phyloP scores from a whole-genome alignment of 1,140 invertebrate species.

The Ceratosolen fusciceps region DNA sequence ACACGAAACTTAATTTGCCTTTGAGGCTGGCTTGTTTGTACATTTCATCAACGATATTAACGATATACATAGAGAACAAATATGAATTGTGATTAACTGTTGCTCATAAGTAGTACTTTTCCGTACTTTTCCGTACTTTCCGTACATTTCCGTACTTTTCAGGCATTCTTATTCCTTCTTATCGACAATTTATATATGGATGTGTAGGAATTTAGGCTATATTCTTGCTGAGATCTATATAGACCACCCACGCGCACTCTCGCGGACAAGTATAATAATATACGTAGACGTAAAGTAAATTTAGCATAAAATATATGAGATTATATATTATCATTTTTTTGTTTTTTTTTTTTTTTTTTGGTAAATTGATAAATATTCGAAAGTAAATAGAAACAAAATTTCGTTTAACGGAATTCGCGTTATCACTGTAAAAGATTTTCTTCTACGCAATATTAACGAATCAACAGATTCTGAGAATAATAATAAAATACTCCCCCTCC shows the following conservation, averaged over 20 bases:
- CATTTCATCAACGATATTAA: background rate
- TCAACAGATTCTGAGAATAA: too few species aligned
- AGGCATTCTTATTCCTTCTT: constrained; percentile 35
- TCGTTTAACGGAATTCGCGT: background rate
- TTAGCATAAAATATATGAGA: too few species aligned
- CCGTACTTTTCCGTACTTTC: too few species aligned
- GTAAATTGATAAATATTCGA: background rate
- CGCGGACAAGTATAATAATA: too few species aligned
- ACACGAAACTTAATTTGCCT: constrained; percentile 20
- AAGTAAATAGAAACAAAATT: constrained; percentile 10
- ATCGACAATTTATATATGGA: constrained; percentile 10
- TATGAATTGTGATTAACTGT: constrained; percentile 42
- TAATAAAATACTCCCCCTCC: too few species aligned
- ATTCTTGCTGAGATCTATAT: too few species aligned
- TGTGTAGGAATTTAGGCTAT: background rate
- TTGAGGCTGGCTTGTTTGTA: constrained; percentile 29
- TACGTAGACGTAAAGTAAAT: background rate
- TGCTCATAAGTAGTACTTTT: constrained; percentile 34
- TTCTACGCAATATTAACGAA: background rate
- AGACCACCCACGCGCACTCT: too few species aligned
- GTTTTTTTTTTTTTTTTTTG: background rate
- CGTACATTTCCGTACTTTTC: too few species aligned
- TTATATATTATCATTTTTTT: too few species aligned
- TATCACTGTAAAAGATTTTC: constrained; percentile 6
- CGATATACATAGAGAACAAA: constrained; percentile 6